These are phyloP conservation scores for Tetraodon nigroviridis DNA, from an alignment of 2,113 vertebrate species.

Conservation along the genomic window DNA sequence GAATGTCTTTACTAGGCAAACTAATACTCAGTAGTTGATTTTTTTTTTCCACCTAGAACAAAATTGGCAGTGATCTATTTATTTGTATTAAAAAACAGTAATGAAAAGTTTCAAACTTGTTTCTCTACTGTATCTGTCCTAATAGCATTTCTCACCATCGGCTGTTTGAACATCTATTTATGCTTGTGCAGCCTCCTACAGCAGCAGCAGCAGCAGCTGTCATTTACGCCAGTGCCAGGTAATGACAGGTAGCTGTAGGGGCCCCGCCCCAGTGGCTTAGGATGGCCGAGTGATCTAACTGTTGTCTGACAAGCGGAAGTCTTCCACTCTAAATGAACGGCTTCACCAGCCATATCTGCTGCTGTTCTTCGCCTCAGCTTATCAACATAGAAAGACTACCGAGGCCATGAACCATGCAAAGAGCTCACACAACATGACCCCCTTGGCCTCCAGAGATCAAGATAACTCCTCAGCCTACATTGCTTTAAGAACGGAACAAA, in stretches of 20 bases:
- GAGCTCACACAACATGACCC: conserved; percentile 54
- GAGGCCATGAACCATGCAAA: conserved; percentile 67
- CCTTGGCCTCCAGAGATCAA: conserved; percentile 31
- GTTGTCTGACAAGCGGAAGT: conserved; percentile 73
- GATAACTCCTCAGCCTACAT: conserved; percentile 37
- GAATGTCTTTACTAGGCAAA: too few relatives aligned
- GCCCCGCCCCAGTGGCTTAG: too few relatives aligned
- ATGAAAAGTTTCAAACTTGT: background rate
- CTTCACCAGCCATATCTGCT: conserved; percentile 72
- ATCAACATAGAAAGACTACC: conserved; percentile 72
- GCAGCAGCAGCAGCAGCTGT: conserved; percentile 14
- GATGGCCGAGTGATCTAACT: conserved; percentile 63
- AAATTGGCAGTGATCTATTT: too few relatives aligned
- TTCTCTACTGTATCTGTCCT: background rate
- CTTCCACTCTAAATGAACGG: conserved; percentile 67
- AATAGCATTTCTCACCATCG: conserved; percentile 33
- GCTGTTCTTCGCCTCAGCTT: conserved; percentile 67
- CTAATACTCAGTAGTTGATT: too few relatives aligned
- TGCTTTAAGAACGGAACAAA: conserved; percentile 53
- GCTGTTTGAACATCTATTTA: conserved; percentile 1
- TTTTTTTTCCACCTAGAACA: too few relatives aligned
- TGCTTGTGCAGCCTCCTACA: conserved; percentile 12
- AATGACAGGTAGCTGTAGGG: conserved; percentile 58
- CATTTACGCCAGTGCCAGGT: conserved; percentile 55
- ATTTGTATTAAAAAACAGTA: background rate